A percentile compares a stretch with the other conserved stretches of the same genome.
These are phyloP conservation scores for Chionis minor DNA, from an alignment of 2,113 vertebrate genomes.

Conservation along the genomic window DNA sequence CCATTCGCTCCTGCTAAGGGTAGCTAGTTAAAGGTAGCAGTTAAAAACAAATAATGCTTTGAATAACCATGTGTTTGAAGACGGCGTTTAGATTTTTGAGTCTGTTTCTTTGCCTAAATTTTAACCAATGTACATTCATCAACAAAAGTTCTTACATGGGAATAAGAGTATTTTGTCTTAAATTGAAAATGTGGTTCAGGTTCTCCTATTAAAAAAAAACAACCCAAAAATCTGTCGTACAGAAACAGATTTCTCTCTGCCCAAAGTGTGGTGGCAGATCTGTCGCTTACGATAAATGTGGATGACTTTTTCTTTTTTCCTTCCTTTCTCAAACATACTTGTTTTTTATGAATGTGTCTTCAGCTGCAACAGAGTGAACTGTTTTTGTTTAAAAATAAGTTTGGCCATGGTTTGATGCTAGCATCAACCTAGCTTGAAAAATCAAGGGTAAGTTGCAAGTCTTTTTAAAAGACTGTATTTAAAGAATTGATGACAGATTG, in stretches of 20 bases:
- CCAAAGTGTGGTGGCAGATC: background rate
- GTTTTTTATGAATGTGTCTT: background rate
- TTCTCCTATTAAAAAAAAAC: background rate
- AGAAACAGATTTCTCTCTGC: background rate
- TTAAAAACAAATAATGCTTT: background rate
- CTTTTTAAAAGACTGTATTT: background rate
- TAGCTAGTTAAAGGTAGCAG: background rate
- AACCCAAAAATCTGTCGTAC: background rate
- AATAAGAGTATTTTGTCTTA: background rate
- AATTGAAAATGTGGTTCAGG: background rate
- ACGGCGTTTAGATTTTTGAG: background rate
- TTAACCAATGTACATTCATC: background rate
- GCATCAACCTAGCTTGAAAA: background rate
- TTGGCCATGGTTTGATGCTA: background rate
- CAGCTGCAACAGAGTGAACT: background rate
- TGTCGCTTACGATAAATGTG: background rate
- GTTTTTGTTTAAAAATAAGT: background rate
- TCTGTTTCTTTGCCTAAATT: background rate
- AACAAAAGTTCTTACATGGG: accelerated
- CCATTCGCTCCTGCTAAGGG: background rate
- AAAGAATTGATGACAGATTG: background rate
- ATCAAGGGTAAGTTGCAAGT: background rate
- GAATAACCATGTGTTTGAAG: background rate
- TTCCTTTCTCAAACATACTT: background rate
- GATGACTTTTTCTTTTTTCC: background rate